Conservation (phyloP, 92 coral and sea anemone genomes). For the Porites divaricata region DNA sequence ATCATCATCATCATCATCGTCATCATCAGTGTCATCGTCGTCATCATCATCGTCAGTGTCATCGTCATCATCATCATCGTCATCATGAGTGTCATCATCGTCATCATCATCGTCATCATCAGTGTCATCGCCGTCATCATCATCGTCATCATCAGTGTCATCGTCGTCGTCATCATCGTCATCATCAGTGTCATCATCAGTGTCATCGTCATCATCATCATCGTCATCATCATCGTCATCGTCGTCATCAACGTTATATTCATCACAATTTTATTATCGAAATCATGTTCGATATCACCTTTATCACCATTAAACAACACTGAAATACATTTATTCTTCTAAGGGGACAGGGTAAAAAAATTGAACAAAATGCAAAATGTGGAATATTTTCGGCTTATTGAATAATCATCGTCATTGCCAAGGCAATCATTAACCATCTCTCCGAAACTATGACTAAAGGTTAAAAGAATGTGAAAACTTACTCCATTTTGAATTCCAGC, state of each 20-base stretch:
- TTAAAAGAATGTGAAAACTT: slow-evolving; percentile 6
- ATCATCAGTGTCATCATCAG: neutral
- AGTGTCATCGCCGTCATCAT: neutral
- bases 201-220: neutral
- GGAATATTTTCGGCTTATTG: too few relatives aligned
- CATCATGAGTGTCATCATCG: neutral
- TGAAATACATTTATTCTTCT: too few relatives aligned
- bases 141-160: neutral
- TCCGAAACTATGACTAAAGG: neutral
- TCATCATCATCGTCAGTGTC: neutral
- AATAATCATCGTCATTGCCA: neutral
- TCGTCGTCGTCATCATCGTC: neutral
- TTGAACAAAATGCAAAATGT: too few relatives aligned
- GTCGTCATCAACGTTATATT: neutral
- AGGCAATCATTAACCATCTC: neutral
- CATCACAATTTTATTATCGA: neutral
- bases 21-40: neutral
- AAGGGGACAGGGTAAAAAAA: too few relatives aligned
- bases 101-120: neutral
- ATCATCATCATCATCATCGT: neutral
- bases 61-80: neutral
- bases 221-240: neutral
- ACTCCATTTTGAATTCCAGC: slow-evolving; percentile 99
- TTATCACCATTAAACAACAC: neutral
- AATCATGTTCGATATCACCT: neutral